Base-by-base conservation (phyloP, 2,113 vertebrate genomes). In the Varanus komodoensis region DNA sequence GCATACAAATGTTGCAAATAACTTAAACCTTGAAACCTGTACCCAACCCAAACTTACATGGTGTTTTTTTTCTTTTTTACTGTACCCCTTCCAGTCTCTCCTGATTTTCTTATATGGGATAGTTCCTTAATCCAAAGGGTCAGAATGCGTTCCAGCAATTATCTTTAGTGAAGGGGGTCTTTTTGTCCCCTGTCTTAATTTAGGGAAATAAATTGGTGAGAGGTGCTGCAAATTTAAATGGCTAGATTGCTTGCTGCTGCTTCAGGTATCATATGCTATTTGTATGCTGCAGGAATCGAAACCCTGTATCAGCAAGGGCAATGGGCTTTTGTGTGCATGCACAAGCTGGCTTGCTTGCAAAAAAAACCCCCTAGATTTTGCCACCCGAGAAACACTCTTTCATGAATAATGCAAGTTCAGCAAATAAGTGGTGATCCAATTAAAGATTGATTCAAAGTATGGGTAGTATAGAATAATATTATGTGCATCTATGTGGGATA, bases 251-350 rank as follows among this genome's bases (percentile, higher is more conserved):
- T 77, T 67, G 2, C 75, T 68, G 64, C 61, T n/a, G 38, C 44
- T 88, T 69, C 61, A 52, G 77, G 61, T 80, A 77, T 80, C 87
- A 80, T 68, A 80, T 88, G 75, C 44, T 68, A 67, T 87, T 78
- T 87, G 61, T 87, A 50, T 88, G 80, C 29, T 68, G 27, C 29
- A 80, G 50, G 21, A 88, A 80, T 34, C 68, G 77, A 79, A 68
- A 61, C 77, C 12, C 48, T 80, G 8, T 88, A 69, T 88, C 77
- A 80, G 87, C 77, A 80, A 48, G 77, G 48, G 84, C n/a, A 57
- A 38, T 52, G 77, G 61, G 17, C 25, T 23, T 27, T 21, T 50
- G 25, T 54, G 17, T n/a, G 17, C 19, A 7, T 69, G n/a, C 25
- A 23, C 14, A 9, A 57, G 67, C 48, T 12, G 5, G 44, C 34